Base-by-base conservation (phyloP, 2,113 vertebrate genomes). In the Glareola pratincola region DNA sequence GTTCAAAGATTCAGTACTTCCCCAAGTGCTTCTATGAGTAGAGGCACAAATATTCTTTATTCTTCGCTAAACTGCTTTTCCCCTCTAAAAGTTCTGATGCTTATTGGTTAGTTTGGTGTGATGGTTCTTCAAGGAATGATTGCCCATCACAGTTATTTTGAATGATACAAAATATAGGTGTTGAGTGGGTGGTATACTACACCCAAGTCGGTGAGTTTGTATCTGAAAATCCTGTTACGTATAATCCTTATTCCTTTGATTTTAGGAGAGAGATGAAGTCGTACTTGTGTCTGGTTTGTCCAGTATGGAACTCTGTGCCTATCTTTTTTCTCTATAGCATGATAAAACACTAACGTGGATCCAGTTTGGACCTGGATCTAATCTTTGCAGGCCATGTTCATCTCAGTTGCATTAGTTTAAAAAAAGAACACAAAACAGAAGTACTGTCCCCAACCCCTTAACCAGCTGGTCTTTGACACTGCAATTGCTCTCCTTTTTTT, bases 1-100 rank as follows among this genome's bases (percentile, higher is more conserved):
- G 19, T 88, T 74, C 64, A 85, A 92, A 95, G 75, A 90, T 85
- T 69, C 80, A 90, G 60, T 78, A 76, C 85, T 93, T 94, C 54
- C 27, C 68, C 82, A 59, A 87, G 76, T 83, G 41, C 37, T 90
- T 90, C 91, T 79, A 2, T 57, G 14, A 76, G 24, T 39, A 76
- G 86, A 66, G 63, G 47, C 80, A 88, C 79, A 92, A 92, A 41
- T 67, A 41, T 36, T 78, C 85, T 85, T 83, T 73, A 37, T 92
- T 90, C 48, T 92, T 79, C 0, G 6, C 85, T 92, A 48, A 77
- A 72, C 36, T 71, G 41, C 85, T 92, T 96, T 74, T 76, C 81
- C 78, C 57, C 80, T 96, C 60, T 27, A 51, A 63, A 92, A 80
- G 21, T 73, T 92, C 64, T 92, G 45, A 59, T 80, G 73, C 34